Evolutionary conservation across 2,113 vertebrate species (phyloP).

Genomic region (Macaca mulatta): DNA sequence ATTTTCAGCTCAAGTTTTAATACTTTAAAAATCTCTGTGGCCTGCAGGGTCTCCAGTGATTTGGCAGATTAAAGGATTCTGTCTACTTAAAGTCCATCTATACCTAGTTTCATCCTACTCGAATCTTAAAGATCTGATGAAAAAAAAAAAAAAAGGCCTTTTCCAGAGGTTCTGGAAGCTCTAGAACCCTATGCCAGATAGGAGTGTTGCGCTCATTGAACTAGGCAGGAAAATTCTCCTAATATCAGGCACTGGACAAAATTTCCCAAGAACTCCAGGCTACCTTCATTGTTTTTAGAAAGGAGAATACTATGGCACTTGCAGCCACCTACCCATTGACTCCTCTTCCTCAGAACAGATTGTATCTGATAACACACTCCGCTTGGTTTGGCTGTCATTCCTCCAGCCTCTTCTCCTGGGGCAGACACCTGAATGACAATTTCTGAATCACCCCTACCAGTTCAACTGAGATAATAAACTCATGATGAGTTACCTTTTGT

Average conservation of each 20-base stretch:
- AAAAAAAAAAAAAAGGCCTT: background rate
- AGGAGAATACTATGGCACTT: background rate
- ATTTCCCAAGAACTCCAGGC: background rate
- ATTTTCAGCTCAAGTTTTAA: background rate
- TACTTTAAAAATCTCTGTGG: background rate
- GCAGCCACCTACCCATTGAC: background rate
- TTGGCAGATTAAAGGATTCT: background rate
- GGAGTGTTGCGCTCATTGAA: background rate
- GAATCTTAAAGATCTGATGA: background rate
- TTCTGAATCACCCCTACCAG: background rate
- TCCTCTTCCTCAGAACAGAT: background rate
- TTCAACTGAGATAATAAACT: background rate
- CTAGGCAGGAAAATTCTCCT: background rate
- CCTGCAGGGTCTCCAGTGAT: background rate
- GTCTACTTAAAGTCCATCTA: background rate
- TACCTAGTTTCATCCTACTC: background rate
- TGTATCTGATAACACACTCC: background rate
- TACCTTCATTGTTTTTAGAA: background rate
- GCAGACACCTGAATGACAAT: background rate
- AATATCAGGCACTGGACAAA: background rate
- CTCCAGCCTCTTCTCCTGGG: background rate
- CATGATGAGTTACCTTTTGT: background rate
- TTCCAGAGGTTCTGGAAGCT: background rate
- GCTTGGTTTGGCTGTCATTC: background rate
- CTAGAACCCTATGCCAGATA: background rate